Percentiles rank a stretch among this genome's conserved stretches.
Evolutionary conservation across 2,113 vertebrate genomes (phyloP).

Genomic region (Papio anubis): DNA sequence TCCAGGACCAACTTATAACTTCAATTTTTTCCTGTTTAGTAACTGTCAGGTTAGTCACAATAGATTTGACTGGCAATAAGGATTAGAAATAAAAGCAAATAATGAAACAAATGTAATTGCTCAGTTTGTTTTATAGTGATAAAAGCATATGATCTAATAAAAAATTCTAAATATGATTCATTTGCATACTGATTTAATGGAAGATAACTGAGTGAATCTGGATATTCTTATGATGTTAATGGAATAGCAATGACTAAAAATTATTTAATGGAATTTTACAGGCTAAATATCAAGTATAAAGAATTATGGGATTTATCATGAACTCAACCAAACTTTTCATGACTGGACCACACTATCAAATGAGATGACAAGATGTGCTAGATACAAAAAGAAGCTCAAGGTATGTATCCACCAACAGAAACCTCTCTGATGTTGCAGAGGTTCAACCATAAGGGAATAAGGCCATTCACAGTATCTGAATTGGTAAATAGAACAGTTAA

Average conservation of each 20-base stretch:
- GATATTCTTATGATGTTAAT: not conserved
- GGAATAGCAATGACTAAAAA: not conserved
- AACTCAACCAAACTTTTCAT: not conserved
- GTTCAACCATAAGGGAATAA: not conserved
- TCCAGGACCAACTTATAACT: conserved; percentile 4
- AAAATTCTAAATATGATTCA: not conserved
- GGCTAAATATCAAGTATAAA: not conserved
- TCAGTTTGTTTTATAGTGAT: not conserved
- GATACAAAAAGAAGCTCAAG: not conserved
- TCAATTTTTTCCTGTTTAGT: not conserved
- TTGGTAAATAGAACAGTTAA: not conserved
- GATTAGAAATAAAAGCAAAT: conserved; percentile 30
- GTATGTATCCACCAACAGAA: not conserved
- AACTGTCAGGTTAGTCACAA: not conserved
- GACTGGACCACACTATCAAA: not conserved
- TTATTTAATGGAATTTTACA: not conserved
- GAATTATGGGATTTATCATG: not conserved
- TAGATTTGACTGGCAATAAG: not conserved
- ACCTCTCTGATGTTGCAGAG: not conserved
- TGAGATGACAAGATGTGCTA: not conserved
- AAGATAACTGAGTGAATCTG: not conserved
- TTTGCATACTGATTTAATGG: not conserved
- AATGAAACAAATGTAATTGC: not conserved
- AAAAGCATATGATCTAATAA: not conserved
- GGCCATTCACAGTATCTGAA: not conserved